A percentile compares a stretch with the other conserved stretches of the same genome.
Evolutionary conservation across 2,113 vertebrate genomes (phyloP).

Genomic region (Herpailurus yagouaroundi): DNA sequence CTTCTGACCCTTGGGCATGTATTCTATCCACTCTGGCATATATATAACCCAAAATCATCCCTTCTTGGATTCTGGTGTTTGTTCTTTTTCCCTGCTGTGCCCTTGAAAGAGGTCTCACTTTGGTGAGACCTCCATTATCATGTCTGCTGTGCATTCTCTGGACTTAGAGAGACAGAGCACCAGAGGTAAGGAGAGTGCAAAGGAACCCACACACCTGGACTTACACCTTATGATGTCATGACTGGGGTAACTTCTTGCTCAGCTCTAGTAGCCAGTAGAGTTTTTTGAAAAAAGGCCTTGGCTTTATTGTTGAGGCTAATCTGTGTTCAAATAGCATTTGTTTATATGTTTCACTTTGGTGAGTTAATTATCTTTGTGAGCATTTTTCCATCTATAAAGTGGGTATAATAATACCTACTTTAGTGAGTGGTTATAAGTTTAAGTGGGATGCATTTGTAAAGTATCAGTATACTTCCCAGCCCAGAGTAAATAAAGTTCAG

Average conservation of each 20-base stretch:
- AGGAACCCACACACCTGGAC: background rate
- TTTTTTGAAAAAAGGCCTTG: constrained; percentile 29
- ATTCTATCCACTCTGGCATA: background rate
- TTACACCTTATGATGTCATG: background rate
- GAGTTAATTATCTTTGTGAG: background rate
- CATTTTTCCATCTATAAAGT: background rate
- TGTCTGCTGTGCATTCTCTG: background rate
- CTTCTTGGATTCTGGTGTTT: background rate
- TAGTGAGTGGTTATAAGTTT: background rate
- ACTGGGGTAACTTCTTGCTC: background rate
- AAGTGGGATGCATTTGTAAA: background rate
- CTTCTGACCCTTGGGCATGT: background rate
- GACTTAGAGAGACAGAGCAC: background rate
- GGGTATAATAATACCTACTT: background rate
- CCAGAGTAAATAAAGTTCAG: background rate
- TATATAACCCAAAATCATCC: background rate
- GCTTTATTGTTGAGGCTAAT: background rate
- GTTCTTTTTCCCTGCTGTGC: background rate
- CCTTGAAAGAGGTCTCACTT: background rate
- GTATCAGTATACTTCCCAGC: background rate
- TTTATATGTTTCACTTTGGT: constrained; percentile 22
- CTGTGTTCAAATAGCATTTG: background rate
- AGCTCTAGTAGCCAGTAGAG: background rate
- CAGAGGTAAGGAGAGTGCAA: background rate
- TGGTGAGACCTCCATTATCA: background rate